These are phyloP conservation scores for Scaptomyza tumidula DNA, from an alignment of 2,888 invertebrate species.

Conservation along the genomic window DNA sequence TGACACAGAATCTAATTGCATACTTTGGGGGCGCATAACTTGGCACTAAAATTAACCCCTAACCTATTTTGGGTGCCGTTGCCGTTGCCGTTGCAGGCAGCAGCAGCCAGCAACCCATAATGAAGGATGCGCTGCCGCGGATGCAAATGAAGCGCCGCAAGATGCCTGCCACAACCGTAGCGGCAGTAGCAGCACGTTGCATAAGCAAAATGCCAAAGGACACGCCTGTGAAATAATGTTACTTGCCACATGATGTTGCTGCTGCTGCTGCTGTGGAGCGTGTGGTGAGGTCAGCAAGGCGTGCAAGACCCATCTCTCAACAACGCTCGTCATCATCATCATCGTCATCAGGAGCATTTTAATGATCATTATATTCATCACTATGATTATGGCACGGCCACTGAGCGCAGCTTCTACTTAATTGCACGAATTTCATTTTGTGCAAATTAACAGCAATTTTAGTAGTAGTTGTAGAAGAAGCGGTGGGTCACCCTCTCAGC, in stretches of 20 bases:
- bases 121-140: slow-evolving; percentile 67
- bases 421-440: slow-evolving; percentile 84
- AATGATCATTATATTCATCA: slow-evolving; percentile 40
- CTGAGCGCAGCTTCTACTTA: slow-evolving; percentile 71
- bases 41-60: slow-evolving; percentile 81
- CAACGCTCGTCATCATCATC: slow-evolving; percentile 15
- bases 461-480: neutral
- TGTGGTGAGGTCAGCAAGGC: slow-evolving; percentile 34
- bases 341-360: slow-evolving; percentile 29
- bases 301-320: slow-evolving; percentile 1
- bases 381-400: slow-evolving; percentile 39
- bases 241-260: slow-evolving; percentile 20
- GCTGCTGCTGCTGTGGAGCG: slow-evolving; percentile 2
- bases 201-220: slow-evolving; percentile 73
- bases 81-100: slow-evolving; percentile 36
- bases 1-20: slow-evolving; percentile 76
- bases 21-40: slow-evolving; percentile 78
- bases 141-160: slow-evolving; percentile 73
- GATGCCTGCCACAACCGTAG: slow-evolving; percentile 52
- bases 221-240: slow-evolving; percentile 62
- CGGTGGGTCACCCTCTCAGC: slow-evolving; percentile 46
- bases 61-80: slow-evolving; percentile 71
- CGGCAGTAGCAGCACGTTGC: slow-evolving; percentile 28
- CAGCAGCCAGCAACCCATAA: slow-evolving; percentile 57
- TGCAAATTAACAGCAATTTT: slow-evolving; percentile 83